Conservation (phyloP, 2,888 invertebrate species). For the Caenorhabditis sinica region DNA sequence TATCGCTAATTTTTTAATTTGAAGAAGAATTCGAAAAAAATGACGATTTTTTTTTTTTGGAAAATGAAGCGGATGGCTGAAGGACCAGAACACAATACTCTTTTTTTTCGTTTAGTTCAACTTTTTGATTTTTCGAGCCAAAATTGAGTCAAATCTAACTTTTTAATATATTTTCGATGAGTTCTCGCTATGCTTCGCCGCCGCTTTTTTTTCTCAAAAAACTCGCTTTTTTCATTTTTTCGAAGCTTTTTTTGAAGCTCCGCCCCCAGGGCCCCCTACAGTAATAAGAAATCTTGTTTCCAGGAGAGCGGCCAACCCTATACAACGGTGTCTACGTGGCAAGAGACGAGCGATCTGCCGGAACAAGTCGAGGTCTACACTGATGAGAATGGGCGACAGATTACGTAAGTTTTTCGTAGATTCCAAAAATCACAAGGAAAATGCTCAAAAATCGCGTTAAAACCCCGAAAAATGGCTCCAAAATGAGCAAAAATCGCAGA, state of each 20-base stretch:
- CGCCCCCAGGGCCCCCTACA: too few relatives aligned
- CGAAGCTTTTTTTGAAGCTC: background rate
- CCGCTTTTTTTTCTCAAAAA: background rate
- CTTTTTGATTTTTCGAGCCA: too few relatives aligned
- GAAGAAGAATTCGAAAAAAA: too few relatives aligned
- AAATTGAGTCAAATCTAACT: too few relatives aligned
- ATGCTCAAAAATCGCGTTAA: too few relatives aligned
- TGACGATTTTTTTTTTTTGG: too few relatives aligned
- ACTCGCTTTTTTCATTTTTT: slow-evolving; percentile 34
- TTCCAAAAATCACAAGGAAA: background rate
- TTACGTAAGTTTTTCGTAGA: slow-evolving; percentile 80
- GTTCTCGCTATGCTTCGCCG: background rate
- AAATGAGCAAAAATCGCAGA: background rate
- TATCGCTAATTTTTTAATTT: too few relatives aligned
- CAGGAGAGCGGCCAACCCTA: slow-evolving; percentile 81
- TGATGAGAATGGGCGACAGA: slow-evolving; percentile 80
- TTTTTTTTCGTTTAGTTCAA: too few relatives aligned
- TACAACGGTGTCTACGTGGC: slow-evolving; percentile 82
- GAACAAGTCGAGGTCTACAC: slow-evolving; percentile 79
- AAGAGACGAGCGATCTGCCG: slow-evolving; percentile 79
- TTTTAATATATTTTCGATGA: background rate
- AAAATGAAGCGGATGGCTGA: too few relatives aligned
- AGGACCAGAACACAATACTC: too few relatives aligned
- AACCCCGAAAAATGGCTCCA: too few relatives aligned
- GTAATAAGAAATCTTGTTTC: too few relatives aligned